Percentiles rank a stretch among this genome's conserved stretches.
Evolutionary conservation across 1,140 invertebrate genomes (phyloP).

Genomic region (honey bee (Apis mellifera)): Amel_HAv3.1 CM009931.2:12332001-12332500

Average conservation of each 20-base stretch:
- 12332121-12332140: too few species aligned
- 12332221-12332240: background rate
- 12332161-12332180: background rate
- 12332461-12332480: background rate
- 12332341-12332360: background rate
- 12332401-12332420: background rate
- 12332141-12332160: background rate
- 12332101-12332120: too few species aligned
- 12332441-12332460: background rate
- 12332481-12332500: conserved; percentile 8
- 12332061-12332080: too few species aligned
- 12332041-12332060: background rate
- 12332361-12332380: background rate
- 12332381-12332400: background rate
- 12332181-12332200: background rate
- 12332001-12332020: too few species aligned
- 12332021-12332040: too few species aligned
- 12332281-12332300: background rate
- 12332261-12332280: background rate
- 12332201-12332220: background rate
- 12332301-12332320: background rate
- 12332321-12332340: background rate
- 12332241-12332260: background rate
- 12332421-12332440: too few species aligned
- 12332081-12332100: too few species aligned